These are phyloP conservation scores for Polydesmus complanatus DNA, from an alignment of 2,888 invertebrate genomes.

Conservation along the genomic window DNA sequence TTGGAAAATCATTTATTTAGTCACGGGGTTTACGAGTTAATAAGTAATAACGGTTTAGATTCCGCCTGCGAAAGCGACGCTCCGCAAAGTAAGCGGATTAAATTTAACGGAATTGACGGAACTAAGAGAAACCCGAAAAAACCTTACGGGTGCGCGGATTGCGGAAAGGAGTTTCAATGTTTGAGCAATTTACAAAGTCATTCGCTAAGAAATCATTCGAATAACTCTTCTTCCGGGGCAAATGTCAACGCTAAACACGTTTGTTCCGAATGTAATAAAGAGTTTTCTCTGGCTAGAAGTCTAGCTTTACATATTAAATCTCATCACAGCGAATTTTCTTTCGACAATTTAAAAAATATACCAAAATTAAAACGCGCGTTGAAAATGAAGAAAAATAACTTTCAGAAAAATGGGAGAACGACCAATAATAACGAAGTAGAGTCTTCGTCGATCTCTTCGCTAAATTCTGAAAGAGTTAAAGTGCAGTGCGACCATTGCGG, in stretches of 20 bases:
- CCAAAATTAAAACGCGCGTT: conserved; percentile 34
- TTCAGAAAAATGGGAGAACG: conserved; percentile 31
- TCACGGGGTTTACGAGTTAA: conserved; percentile 16
- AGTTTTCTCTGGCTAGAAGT: conserved; percentile 29
- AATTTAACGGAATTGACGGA: neutral
- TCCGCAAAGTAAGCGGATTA: neutral
- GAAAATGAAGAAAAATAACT: conserved; percentile 32
- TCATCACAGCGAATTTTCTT: conserved; percentile 34
- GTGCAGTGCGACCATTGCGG: neutral
- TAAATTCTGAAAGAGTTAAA: neutral
- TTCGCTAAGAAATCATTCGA: conserved; percentile 20
- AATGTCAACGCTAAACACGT: conserved; percentile 25
- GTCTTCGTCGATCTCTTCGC: no score
- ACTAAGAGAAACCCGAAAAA: conserved; percentile 19
- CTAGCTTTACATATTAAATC: conserved; percentile 34
- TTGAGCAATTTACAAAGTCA: conserved; percentile 35
- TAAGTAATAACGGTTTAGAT: neutral
- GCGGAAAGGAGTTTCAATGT: conserved; percentile 35
- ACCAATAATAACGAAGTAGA: neutral
- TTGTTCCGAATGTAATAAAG: conserved; percentile 35
- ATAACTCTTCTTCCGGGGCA: conserved; percentile 35
- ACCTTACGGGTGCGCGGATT: conserved; percentile 33
- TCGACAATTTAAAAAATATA: conserved; percentile 30
- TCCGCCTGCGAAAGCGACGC: neutral
- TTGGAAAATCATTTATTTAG: conserved; percentile 59